Base-by-base conservation (phyloP, 2,888 invertebrate species). In the Zhuqinia jingwanae region DNA sequence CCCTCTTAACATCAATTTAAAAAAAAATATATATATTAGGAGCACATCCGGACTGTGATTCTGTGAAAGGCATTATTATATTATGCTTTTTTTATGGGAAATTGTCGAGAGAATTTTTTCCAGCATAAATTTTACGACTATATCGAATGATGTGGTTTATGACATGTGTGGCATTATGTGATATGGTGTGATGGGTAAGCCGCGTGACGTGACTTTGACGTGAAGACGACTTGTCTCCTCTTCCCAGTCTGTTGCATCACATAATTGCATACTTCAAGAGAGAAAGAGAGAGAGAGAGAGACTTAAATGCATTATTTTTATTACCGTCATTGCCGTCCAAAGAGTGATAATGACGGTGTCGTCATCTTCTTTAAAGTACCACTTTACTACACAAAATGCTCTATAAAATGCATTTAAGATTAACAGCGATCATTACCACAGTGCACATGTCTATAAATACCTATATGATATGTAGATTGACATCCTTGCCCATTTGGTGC, bases 231-330 rank as follows among this genome's bases (percentile, higher is more conserved):
- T 36, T 36, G 58, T 60, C 58, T 11, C 58, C 58, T 22, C 20
- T 70, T 70, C 22, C 15, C 47, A 22, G 75, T 75, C 75, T 75
- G 75, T 27, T 75, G 75, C 75, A 30, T 53, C 27, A 75, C 53
- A 25, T 75, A 75, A 75, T 75, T 75, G 22, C 53, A 36, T 36
- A 36, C 36, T 65, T 65, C 36, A 65, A 11, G n/a, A n/a, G n/a
- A n/a, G n/a, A n/a, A n/a, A n/a, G n/a, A n/a, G n/a, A n/a, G n/a
- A n/a, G n/a, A n/a, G n/a, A n/a, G n/a, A n/a, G n/a, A n/a, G n/a
- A n/a, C n/a, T n/a, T n/a, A n/a, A n/a, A n/a, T n/a, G n/a, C n/a
- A 3, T n/a, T 36, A 36, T 36, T n/a, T 5, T 13, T 13, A 15
- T 13, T 50, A 13, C 50, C 25, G 22, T 25, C 27, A 20, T 25